Base-by-base conservation (phyloP, 2,797 vertebrate species). In the Phyllotis vaccarum region DNA sequence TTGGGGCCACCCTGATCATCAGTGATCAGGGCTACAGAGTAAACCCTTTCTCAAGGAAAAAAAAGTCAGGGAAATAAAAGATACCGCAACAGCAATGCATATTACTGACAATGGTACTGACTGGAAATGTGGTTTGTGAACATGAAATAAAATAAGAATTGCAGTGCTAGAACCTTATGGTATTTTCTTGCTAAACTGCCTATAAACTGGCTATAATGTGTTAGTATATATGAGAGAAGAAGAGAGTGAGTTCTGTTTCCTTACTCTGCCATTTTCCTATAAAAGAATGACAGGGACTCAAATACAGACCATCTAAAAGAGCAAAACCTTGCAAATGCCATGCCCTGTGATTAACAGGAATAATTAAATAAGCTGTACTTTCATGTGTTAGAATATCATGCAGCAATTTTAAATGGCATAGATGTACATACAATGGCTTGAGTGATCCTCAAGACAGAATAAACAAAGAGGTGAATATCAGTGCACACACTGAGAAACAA, bases 301-400 rank as follows among this genome's bases (percentile, higher is more conserved):
- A 72, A 24, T 37, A 3, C 17, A 83, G 49, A 90, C 27, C 64
- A 31, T 24, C 56, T 62, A 43, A 70, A 89, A 76, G 21, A 90
- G 40, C 56, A 83, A 87, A 82, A 54, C 86, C 40, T 80, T 76
- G 17, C 46, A 96, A 89, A 93, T 52, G 89, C 10, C 58, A 95
- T 75, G 43, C 21, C 93, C 13, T 52, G 11, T 87, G 54, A 90
- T 74, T 6, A 27, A 78, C 37, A 85, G n/a, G 43, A 43, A 21
- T 75, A 58, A 37, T 8, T 94, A 74, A 87, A 87, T 52, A 91
- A 88, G 49, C 31, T 91, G 24, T 64, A n/a, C 46, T 29, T 52
- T 60, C 27, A 66, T 12, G 5, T 2, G n/a, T 13, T 52, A 9
- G 46, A 86, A 70, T 76, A 86, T 86, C 56, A 86, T 27, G 43